These are phyloP conservation scores for Rousettus leschenaultii DNA, from an alignment of 2,113 vertebrate genomes.

Conservation along the genomic window DNA sequence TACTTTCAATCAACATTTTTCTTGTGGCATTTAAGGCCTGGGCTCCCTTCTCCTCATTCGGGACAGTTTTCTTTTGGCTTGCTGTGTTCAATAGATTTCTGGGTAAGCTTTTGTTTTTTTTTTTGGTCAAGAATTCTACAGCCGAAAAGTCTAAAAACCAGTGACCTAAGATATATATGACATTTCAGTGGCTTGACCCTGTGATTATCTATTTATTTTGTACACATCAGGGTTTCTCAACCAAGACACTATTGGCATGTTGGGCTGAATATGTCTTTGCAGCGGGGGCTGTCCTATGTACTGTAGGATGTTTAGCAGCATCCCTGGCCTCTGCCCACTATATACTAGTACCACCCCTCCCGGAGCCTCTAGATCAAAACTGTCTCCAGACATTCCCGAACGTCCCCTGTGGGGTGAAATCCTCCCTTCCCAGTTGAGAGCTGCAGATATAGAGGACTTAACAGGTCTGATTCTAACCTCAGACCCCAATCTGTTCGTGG, in stretches of 20 bases:
- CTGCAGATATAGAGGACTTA: neutral
- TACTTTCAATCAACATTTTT: neutral
- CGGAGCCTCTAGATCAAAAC: neutral
- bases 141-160: neutral
- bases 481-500: neutral
- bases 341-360: neutral
- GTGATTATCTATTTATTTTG: neutral
- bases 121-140: neutral
- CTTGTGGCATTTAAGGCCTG: neutral
- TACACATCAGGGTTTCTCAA: neutral
- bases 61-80: neutral
- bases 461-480: neutral
- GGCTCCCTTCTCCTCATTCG: neutral
- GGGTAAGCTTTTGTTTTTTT: neutral
- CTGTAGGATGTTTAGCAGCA: neutral
- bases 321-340: neutral
- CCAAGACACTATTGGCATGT: neutral
- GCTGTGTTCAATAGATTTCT: neutral
- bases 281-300: neutral
- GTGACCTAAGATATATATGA: neutral
- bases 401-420: neutral
- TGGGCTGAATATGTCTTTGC: neutral
- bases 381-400: neutral
- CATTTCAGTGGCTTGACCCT: neutral
- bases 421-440: neutral